phyloP scores from a whole-genome alignment of 2,113 vertebrate genomes.

The Collichthys lucidus region DNA sequence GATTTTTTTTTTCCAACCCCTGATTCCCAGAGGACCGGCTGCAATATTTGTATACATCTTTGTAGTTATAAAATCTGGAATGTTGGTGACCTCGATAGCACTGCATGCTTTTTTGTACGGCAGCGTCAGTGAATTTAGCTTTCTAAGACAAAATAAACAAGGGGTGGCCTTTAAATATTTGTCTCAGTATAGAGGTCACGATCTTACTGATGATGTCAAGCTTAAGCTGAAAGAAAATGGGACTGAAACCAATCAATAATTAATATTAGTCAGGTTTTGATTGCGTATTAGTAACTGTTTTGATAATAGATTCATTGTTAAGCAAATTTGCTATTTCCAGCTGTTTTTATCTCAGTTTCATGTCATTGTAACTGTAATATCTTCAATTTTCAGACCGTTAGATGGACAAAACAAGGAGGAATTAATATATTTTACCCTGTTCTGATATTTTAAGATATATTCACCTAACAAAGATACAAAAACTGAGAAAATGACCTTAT shows the following conservation, averaged over 20 bases:
- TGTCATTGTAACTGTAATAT: neutral
- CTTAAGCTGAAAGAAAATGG: too few relatives aligned
- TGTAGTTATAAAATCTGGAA: conserved; percentile 72
- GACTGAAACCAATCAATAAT: too few relatives aligned
- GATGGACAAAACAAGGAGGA: neutral
- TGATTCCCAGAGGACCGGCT: conserved; percentile 10
- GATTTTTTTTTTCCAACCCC: too few relatives aligned
- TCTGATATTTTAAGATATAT: neutral
- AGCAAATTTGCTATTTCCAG: neutral
- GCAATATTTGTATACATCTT: conserved; percentile 63
- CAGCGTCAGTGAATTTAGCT: neutral
- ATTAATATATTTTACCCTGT: neutral
- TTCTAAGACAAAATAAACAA: neutral
- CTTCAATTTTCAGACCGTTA: neutral
- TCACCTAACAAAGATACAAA: too few relatives aligned
- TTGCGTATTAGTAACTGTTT: neutral
- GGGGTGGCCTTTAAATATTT: neutral
- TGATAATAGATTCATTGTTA: neutral
- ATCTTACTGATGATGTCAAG: neutral
- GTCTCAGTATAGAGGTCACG: neutral
- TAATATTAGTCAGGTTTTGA: too few relatives aligned
- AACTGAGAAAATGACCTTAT: too few relatives aligned
- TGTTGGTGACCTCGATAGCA: conserved; percentile 76
- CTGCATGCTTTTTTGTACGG: conserved; percentile 69
- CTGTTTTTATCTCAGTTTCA: neutral